A percentile compares a stretch with the other conserved stretches of the same genome.
phyloP scores from a whole-genome alignment of 2,113 vertebrate genomes.

The Zosterops pallidus region DNA sequence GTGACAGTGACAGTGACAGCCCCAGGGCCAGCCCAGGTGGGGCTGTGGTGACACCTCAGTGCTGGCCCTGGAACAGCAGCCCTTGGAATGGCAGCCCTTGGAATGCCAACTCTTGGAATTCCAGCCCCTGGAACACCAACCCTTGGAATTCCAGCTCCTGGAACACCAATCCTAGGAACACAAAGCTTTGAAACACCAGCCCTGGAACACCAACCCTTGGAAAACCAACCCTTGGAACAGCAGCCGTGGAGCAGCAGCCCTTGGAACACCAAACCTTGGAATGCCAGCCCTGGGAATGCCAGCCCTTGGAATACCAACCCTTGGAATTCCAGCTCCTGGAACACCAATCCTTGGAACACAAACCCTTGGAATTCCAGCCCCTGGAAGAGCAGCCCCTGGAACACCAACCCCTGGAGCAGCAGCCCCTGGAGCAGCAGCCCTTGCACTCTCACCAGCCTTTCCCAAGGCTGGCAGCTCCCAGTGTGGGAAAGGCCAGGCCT shows the following conservation, averaged over 20 bases:
- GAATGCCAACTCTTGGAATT: rapidly evolving
- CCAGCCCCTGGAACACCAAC: no score
- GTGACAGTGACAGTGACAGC: not conserved
- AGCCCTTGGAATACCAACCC: rapidly evolving
- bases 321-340: not conserved
- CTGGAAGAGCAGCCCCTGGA: rapidly evolving
- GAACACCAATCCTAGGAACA: rapidly evolving
- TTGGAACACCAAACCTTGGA: not conserved
- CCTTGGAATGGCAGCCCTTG: not conserved
- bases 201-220: not conserved
- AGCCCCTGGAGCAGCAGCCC: not conserved
- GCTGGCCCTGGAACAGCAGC: rapidly evolving
- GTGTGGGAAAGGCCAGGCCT: not conserved
- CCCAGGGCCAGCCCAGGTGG: rapidly evolving
- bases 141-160: not conserved
- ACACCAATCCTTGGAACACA: not conserved
- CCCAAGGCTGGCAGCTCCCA: rapidly evolving
- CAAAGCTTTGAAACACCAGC: rapidly evolving
- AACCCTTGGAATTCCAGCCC: not conserved
- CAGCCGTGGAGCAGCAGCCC: no score
- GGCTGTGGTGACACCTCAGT: not conserved
- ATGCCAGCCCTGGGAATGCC: rapidly evolving
- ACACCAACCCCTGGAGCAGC: rapidly evolving
- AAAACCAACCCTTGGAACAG: rapidly evolving
- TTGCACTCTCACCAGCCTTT: not conserved